Base-by-base conservation (phyloP, 1,140 invertebrate genomes). In the Yoshiicerus persimilis region DNA sequence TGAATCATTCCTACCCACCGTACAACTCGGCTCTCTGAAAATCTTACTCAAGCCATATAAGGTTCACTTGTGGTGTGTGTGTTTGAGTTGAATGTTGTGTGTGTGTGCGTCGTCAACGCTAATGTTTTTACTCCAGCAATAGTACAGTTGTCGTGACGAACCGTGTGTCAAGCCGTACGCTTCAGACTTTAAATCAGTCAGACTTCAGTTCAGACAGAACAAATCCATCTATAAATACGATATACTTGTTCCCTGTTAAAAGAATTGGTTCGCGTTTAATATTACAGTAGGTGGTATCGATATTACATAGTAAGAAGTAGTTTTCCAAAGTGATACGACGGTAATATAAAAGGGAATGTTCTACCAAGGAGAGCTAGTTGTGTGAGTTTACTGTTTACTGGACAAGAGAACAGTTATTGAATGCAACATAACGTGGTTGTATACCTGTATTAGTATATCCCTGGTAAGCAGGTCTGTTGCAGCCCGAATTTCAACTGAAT, bases 1-100 rank as follows among this genome's bases (percentile, higher is more conserved):
- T 80, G 75, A 80, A 80, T 80, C 75, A 32, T 32, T 80, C 75
- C 75, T 80, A 36, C 75, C 75, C 75, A 36, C 75, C 75, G 75
- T 80, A 80, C 70, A 5, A 36, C 70, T 34, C 30, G 32, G 30
- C 32, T 34, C 75, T 80, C 75, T 34, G 16, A 80, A 36, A 80
- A 36, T 80, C 75, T 80, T 80, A 34, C 10, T 30, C 13, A 80
- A 80, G 75, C 75, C 75, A n/a, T 80, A 80, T 80, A 23, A 80
- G 66, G 34, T 36, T n/a, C 75, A 80, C 75, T 80, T 32, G 32
- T 80, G 34, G 32, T 36, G 34, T 80, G 34, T 80, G 70, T 77
- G 32, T 56, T 56, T 56, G 20, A 56, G 13, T n/a, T 56, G 47
- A 56, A 56, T 56, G 47, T 56, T 34, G 32, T 77, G 75, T 80